Percentiles rank a stretch among this genome's conserved stretches.
Conservation (phyloP, 2,888 invertebrate genomes). For the Saturnia pavonia region DNA sequence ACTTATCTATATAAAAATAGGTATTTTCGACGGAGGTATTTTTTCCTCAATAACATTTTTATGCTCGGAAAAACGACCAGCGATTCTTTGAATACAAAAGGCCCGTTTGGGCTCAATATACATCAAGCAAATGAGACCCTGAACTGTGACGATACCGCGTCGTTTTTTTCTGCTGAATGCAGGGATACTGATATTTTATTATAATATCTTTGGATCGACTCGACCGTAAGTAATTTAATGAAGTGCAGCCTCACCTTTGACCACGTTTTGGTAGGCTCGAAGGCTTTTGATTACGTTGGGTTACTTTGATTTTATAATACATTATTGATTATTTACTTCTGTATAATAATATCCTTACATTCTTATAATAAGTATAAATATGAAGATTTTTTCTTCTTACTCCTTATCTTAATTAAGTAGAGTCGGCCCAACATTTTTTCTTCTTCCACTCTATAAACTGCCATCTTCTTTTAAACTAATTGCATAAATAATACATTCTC, state of each 20-base stretch:
- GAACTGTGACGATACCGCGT: conserved; percentile 34
- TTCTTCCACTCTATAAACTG: no score
- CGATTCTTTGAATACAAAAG: conserved; percentile 53
- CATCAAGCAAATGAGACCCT: conserved; percentile 56
- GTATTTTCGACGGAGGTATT: conserved; percentile 24
- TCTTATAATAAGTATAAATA: not conserved
- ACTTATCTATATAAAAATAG: conserved; percentile 13
- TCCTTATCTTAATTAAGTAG: no score
- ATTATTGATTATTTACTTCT: not conserved
- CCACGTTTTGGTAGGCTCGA: conserved; percentile 7
- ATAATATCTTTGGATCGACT: conserved; percentile 27
- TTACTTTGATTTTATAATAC: not conserved
- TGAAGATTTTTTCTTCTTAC: no score
- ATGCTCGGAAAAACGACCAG: conserved; percentile 39
- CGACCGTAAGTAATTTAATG: conserved; percentile 26
- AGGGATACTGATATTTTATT: conserved; percentile 27
- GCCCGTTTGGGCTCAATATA: conserved; percentile 53
- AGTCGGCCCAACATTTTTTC: no score
- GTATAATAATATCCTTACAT: not conserved
- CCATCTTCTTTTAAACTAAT: no score
- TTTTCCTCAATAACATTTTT: conserved; percentile 44
- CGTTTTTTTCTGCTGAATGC: conserved; percentile 33
- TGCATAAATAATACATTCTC: no score
- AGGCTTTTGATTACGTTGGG: conserved; percentile 19
- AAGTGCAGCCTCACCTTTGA: conserved; percentile 22